Conservation (phyloP, 2,797 vertebrate genomes). For the Sparidentex hasta region DNA sequence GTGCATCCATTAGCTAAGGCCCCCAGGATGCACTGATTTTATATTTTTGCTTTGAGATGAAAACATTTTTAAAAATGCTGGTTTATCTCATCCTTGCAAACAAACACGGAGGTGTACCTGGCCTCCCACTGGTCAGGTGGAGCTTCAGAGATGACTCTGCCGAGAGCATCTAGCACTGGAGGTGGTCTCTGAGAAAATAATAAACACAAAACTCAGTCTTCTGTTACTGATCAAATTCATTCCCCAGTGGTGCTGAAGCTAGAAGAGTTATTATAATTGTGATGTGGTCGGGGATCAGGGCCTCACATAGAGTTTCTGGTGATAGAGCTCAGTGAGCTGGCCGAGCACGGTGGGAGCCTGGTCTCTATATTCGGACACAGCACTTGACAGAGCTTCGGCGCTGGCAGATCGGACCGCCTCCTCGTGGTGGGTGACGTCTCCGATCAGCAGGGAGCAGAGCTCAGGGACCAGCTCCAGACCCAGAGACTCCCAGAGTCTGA, state of each 20-base stretch:
- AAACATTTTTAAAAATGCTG: background rate
- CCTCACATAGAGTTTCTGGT: conserved; percentile 97
- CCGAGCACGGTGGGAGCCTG: conserved; percentile 91
- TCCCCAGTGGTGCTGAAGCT: background rate
- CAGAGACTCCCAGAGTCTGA: conserved; percentile 94
- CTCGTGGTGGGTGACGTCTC: conserved; percentile 94
- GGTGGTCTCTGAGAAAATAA: conserved; percentile 90
- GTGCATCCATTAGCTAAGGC: background rate
- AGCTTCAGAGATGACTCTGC: conserved; percentile 96
- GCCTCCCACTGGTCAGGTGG: conserved; percentile 99
- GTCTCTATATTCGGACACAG: conserved; percentile 90
- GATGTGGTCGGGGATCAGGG: background rate
- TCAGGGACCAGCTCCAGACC: conserved; percentile 92
- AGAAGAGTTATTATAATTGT: background rate
- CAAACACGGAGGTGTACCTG: conserved; percentile 84
- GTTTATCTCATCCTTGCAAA: background rate
- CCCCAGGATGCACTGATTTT: background rate
- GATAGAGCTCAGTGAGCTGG: conserved; percentile 95
- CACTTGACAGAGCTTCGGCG: conserved; percentile 93
- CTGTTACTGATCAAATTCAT: background rate
- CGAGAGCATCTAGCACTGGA: conserved; percentile 95
- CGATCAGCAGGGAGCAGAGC: conserved; percentile 93
- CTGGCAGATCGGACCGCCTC: conserved; percentile 92
- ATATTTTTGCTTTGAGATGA: background rate
- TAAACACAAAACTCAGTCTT: conserved; percentile 10